Conservation (phyloP, 2,888 invertebrate species). For the Tuta absoluta region DNA sequence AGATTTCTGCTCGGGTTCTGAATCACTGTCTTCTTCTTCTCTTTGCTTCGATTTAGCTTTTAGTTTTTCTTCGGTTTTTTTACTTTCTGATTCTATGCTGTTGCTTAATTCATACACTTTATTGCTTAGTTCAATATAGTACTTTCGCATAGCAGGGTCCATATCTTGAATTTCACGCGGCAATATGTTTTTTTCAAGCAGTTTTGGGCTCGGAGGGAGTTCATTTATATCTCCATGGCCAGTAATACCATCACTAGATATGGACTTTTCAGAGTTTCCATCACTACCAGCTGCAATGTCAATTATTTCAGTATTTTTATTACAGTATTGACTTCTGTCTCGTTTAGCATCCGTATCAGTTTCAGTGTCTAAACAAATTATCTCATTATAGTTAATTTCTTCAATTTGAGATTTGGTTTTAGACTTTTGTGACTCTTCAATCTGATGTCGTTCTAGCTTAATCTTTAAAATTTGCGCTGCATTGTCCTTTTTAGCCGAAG, state of each 20-base stretch:
- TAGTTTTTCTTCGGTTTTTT: neutral
- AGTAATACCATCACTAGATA: conserved; percentile 59
- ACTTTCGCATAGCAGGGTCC: conserved; percentile 49
- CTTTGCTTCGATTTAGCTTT: neutral
- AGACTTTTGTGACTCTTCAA: conserved; percentile 4
- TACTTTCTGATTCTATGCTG: conserved; percentile 10
- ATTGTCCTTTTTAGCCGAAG: neutral
- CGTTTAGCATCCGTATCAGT: neutral
- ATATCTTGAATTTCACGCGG: conserved; percentile 54
- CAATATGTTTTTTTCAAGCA: conserved; percentile 43
- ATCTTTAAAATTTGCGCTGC: neutral
- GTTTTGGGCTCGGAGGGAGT: conserved; percentile 49
- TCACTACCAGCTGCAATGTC: conserved; percentile 32
- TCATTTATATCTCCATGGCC: conserved; percentile 61
- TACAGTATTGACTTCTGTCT: conserved; percentile 16
- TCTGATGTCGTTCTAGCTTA: neutral
- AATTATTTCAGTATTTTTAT: neutral
- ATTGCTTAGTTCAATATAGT: conserved; percentile 49
- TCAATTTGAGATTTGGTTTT: conserved; percentile 16
- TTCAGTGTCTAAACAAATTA: conserved; percentile 16
- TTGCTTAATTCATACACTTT: conserved; percentile 24
- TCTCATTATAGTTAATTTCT: conserved; percentile 16
- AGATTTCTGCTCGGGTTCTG: neutral
- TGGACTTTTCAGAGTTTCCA: conserved; percentile 48
- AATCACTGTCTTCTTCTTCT: neutral